Percentiles rank a stretch among this genome's conserved stretches.
Evolutionary conservation across 2,797 vertebrate species (phyloP).

Genomic region (Channallabes apus): DNA sequence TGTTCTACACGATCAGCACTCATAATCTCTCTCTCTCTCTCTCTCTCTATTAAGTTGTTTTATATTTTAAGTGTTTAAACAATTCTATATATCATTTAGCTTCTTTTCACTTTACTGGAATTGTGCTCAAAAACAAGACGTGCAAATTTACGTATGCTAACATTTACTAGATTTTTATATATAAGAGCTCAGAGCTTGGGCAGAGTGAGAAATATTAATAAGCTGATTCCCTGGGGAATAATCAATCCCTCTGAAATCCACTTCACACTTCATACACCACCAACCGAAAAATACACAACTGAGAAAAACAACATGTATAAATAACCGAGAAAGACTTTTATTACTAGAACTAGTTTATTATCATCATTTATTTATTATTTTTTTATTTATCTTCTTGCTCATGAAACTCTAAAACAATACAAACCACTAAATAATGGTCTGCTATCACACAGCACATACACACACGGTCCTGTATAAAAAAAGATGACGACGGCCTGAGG

Average conservation of each 20-base stretch:
- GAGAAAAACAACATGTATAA: constrained; percentile 2
- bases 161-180: no score
- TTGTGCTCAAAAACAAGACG: no score
- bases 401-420: constrained; percentile 80
- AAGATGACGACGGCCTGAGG: no score
- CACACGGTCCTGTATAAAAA: no score
- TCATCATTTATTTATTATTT: constrained; percentile 72
- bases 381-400: constrained; percentile 74
- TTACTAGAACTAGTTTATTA: constrained; percentile 82
- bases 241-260: constrained; percentile 44
- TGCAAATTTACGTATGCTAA: no score
- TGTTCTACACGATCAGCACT: no score
- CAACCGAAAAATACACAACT: not conserved
- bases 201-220: constrained; percentile 43
- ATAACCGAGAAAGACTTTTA: constrained; percentile 59
- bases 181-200: not conserved
- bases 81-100: not conserved
- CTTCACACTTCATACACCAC: constrained; percentile 2
- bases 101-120: not conserved
- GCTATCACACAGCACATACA: no score
- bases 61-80: not conserved
- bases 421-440: no score
- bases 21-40: no score
- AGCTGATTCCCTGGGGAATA: constrained; percentile 23
- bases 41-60: not conserved